Evolutionary conservation across 2,113 vertebrate species (phyloP).

Genomic region (Perca fluviatilis): DNA sequence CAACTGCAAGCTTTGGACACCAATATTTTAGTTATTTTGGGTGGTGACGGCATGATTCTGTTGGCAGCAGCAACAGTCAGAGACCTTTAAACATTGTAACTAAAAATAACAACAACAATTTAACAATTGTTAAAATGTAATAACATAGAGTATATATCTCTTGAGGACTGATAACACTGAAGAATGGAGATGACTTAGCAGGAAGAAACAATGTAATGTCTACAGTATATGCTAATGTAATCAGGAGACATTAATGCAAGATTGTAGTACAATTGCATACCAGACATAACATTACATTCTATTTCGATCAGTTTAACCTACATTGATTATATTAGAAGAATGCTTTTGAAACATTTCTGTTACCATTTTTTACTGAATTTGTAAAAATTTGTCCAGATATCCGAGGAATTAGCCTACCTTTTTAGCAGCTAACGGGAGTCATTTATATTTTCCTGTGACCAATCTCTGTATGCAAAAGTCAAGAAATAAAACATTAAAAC

Average conservation of each 20-base stretch:
- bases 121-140: neutral
- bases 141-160: neutral
- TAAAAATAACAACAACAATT: neutral
- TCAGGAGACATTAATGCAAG: neutral
- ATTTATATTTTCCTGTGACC: neutral
- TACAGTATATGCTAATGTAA: constrained; percentile 8
- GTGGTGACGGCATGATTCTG: neutral
- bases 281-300: neutral
- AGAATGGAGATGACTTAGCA: neutral
- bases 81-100: neutral
- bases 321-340: neutral
- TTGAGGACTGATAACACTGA: neutral
- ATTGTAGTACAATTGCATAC: neutral
- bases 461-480: neutral
- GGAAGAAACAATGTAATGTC: neutral
- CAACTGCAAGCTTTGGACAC: neutral
- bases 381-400: neutral
- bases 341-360: neutral
- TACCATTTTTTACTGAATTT: neutral
- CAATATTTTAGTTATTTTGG: neutral
- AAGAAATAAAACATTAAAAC: constrained; percentile 6
- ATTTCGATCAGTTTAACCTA: neutral
- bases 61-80: neutral
- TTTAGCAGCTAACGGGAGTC: neutral
- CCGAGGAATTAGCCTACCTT: neutral